Evolutionary conservation across 2,888 invertebrate species (phyloP), one percentile per base, ranked within the genome.

Genomic region (Dromius quadrimaculatus): DNA sequence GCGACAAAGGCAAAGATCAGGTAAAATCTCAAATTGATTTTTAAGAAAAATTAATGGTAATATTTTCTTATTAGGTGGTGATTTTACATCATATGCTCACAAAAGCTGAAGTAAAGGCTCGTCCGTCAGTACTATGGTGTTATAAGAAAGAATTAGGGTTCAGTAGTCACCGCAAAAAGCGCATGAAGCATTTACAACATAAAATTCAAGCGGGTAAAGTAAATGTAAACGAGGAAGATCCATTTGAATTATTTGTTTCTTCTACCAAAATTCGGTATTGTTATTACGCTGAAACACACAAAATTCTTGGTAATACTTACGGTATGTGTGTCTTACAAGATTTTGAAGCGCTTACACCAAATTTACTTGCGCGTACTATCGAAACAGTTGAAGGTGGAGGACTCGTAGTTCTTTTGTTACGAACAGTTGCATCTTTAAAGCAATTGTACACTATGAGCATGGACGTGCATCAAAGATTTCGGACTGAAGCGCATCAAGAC

Each of bases 321-420:
- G 72, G 72, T 20, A 74, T 43, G 59, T 75, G 62, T 66, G 73
- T 77, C 45, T 73, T 79, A 1, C 81, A 94, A 91, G 97, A 98
- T 81, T 98, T 97, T 85, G 98, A 99, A 86, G 98, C 98, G 0
- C 81, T 99, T 0, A 98, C 98, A 1, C 98, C 99, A 0, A 99
- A 99, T 84, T 85, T 98, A 72, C 85, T 99, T 79, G 98, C 98
- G 0, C 87, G 98, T 64, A 98, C 98, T 0, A 88, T 99, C 74
- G 99, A 99, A 86, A 99, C 99, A 0, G 96, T 99, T 0, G 97
- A 98, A 84, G 99, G 98, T 17, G 96, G 96, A 65, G 95, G 95
- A n/a, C 85, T 98, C 0, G 89, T 99, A 66, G 90, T 98, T 57
- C 86, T 99, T 72, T 85, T 99, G 4, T 85, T 99, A 9, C 90